A percentile compares a stretch with the other conserved stretches of the same genome.
These are phyloP conservation scores for Fistularia commersonii DNA, from an alignment of 2,797 vertebrate species.

Conservation along the genomic window DNA sequence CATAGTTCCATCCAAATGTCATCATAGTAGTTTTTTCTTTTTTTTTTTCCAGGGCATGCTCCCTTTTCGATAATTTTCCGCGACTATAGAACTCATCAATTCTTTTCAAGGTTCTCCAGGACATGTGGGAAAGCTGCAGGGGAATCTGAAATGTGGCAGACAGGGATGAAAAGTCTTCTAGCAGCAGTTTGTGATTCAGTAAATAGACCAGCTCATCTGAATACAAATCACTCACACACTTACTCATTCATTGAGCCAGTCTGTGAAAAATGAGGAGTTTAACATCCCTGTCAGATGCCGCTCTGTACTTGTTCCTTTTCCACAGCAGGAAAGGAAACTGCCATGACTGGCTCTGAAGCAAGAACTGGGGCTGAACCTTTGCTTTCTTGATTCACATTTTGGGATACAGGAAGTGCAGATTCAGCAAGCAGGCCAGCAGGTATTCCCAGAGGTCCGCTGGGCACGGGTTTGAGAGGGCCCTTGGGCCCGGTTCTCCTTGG, in stretches of 20 bases:
- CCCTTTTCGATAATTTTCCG: too few species aligned
- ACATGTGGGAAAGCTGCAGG: too few species aligned
- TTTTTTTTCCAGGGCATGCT: too few species aligned
- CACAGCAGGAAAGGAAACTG: constrained; percentile 1
- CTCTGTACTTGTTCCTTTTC: constrained; percentile 8
- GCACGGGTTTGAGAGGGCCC: constrained; percentile 6
- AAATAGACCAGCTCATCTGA: not conserved
- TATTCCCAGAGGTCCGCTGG: constrained; percentile 6
- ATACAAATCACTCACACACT: not conserved
- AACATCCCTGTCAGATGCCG: constrained; percentile 10
- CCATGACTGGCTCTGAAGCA: constrained; percentile 8
- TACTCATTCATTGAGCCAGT: not conserved
- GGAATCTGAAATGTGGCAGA: constrained; percentile 1
- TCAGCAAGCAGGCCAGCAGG: constrained; percentile 34
- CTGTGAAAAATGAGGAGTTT: not conserved
- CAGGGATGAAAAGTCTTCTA: not conserved
- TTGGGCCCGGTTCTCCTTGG: constrained; percentile 10
- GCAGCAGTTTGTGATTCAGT: not conserved
- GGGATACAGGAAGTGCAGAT: constrained; percentile 5
- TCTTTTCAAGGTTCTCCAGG: too few species aligned
- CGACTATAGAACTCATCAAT: too few species aligned
- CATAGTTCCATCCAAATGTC: too few species aligned
- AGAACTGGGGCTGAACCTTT: not conserved
- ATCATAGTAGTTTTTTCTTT: too few species aligned
- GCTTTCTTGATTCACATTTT: constrained; percentile 5